These are phyloP conservation scores for Neuroterus valhalla DNA, from an alignment of 1,140 invertebrate species.

Conservation along the genomic window DNA sequence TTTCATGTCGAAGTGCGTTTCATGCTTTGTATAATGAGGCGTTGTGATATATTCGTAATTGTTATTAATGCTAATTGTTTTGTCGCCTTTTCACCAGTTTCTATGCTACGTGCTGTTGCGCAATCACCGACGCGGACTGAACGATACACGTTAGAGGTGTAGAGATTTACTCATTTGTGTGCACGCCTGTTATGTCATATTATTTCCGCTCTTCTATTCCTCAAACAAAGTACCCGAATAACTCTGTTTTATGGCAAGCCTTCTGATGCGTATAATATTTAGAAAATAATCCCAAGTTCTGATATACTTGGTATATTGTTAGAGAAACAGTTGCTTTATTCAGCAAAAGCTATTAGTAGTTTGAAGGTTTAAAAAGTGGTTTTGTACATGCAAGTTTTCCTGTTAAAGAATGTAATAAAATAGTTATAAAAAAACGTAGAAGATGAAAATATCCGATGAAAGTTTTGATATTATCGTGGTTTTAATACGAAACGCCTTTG, in stretches of 20 bases:
- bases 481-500: no score
- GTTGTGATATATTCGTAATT: conserved; percentile 10
- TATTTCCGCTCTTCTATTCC: background rate
- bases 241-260: background rate
- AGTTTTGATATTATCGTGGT: no score
- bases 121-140: conserved; percentile 22
- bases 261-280: no score
- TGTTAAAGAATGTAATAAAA: no score
- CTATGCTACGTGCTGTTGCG: conserved; percentile 25
- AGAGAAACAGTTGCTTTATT: background rate
- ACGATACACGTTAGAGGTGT: conserved; percentile 20
- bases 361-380: no score
- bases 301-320: background rate
- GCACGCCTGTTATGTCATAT: background rate
- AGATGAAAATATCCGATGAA: no score
- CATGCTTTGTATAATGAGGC: conserved; percentile 4
- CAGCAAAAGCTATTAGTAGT: no score
- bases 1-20: conserved; percentile 7
- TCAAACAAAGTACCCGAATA: background rate
- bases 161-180: conserved; percentile 16
- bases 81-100: conserved; percentile 15
- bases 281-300: background rate
- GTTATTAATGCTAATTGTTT: conserved; percentile 28
- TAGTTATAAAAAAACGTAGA: no score
- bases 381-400: no score